Evolutionary conservation across 2,113 vertebrate genomes (phyloP), one percentile per base, ranked within the genome.

Genomic region (Elephantulus edwardii): DNA sequence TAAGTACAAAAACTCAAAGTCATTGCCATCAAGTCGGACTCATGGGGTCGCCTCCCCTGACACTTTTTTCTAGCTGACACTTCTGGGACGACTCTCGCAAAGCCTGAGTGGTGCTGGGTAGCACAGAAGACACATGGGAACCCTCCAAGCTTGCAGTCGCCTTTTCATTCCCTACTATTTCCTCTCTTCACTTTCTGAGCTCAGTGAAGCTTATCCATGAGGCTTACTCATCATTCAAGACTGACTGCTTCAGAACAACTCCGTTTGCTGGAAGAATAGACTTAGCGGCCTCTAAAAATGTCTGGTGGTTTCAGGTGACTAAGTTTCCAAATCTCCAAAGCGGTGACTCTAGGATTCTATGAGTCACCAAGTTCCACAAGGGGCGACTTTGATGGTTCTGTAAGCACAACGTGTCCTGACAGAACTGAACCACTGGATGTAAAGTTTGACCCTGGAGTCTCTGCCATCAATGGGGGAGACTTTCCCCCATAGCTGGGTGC

Each of bases 401-500:
- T 11, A 68, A 90, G 1, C 22, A 0, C 30, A 84, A 8, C 66
- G 54, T 80, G 8, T 19, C 52, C 56, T 40, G n/a, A 42, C 33
- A 14, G 8, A 28, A 9, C 16, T 38, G n/a, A 8, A 60, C 56
- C 24, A 60, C 58, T 60, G 26, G 26, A 60, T 10, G 12, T 13
- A 3, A 56, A n/a, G 13, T 71, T 48, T 48, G 11, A n/a, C 38
- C 76, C 80, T 91, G 93, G 93, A 97, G 93, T 96, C 83, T 91
- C 58, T 88, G 94, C 94, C 77, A 93, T 91, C 92, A 80, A 80
- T 93, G 94, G 58, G 90, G 86, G 82, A 76, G 90, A 93, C 96
- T 42, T 7, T 89, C 90, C 90, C n/a, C 48, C 90, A 48, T 22
- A 1, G 54, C 80, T 82, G 87, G 70, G 64, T 83, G 62, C 95